Evolutionary conservation across 2,113 vertebrate genomes (phyloP).

Genomic region (Theropithecus gelada): DNA sequence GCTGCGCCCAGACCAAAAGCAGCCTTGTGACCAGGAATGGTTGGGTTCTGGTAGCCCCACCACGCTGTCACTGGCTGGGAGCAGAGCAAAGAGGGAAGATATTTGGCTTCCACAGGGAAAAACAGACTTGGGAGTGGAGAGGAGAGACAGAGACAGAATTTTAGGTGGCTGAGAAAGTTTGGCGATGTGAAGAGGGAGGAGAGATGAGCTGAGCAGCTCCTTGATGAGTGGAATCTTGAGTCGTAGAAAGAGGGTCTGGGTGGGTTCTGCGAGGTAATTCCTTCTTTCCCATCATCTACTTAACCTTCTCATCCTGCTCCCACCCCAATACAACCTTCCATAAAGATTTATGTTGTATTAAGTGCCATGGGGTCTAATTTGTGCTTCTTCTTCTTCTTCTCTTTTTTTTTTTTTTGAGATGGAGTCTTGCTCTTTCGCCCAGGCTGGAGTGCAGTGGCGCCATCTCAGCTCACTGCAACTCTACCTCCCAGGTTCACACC

Average conservation of each 20-base stretch:
- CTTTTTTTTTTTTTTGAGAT: no score
- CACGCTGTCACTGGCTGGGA: neutral
- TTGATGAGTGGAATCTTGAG: neutral
- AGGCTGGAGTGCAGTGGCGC: no score
- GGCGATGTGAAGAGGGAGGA: rapidly evolving
- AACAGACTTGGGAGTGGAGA: neutral
- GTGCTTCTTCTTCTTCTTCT: neutral
- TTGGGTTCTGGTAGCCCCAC: neutral
- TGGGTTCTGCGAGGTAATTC: rapidly evolving
- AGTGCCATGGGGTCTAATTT: neutral
- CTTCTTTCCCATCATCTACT: rapidly evolving
- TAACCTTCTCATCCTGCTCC: neutral
- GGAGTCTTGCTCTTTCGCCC: no score
- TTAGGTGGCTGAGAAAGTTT: no score
- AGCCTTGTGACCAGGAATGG: neutral
- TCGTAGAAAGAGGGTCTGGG: rapidly evolving
- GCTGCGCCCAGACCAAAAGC: no score
- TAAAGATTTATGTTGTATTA: neutral
- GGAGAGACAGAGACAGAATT: neutral
- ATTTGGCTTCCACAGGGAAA: neutral
- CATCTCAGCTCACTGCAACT: no score
- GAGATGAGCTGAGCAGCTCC: neutral
- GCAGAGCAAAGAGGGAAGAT: neutral
- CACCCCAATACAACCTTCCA: rapidly evolving
- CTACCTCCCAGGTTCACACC: no score